These are phyloP conservation scores for Emydocephalus ijimae DNA, from an alignment of 2,113 vertebrate genomes.

Conservation along the genomic window DNA sequence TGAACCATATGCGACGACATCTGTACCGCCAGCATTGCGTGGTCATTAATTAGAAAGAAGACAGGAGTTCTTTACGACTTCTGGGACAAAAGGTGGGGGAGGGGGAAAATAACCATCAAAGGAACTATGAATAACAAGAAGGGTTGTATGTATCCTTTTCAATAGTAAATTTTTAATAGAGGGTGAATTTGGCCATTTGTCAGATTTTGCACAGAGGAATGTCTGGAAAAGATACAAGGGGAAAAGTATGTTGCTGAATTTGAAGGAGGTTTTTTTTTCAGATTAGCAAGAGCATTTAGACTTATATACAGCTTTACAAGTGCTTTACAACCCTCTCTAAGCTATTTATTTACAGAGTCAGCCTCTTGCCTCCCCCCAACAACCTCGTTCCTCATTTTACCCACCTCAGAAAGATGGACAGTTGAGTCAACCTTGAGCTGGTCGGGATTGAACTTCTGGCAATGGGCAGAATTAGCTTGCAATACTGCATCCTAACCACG, in stretches of 20 bases:
- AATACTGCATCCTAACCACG: too few species aligned
- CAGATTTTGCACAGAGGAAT: not conserved
- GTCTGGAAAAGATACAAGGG: not conserved
- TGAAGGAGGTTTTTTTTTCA: not conserved
- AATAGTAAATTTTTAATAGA: not conserved
- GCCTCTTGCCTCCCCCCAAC: too few species aligned
- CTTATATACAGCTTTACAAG: too few species aligned
- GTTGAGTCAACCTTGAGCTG: too few species aligned
- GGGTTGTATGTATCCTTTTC: conserved; percentile 10
- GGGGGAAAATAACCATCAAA: conserved; percentile 26
- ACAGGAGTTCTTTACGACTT: conserved; percentile 52
- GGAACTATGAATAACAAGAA: conserved; percentile 24
- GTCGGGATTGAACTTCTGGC: too few species aligned
- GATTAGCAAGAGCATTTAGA: too few species aligned
- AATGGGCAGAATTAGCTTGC: too few species aligned
- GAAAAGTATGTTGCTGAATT: not conserved
- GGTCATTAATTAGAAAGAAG: conserved; percentile 68
- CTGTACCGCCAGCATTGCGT: conserved; percentile 59
- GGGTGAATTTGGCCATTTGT: not conserved
- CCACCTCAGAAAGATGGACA: too few species aligned
- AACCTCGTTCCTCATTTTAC: too few species aligned
- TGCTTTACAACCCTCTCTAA: too few species aligned
- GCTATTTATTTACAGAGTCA: too few species aligned
- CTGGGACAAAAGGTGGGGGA: not conserved
- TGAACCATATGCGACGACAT: conserved; percentile 78